Evolutionary conservation across 2,888 invertebrate species (phyloP).

Genomic region (Gymnosoma rotundatum): DNA sequence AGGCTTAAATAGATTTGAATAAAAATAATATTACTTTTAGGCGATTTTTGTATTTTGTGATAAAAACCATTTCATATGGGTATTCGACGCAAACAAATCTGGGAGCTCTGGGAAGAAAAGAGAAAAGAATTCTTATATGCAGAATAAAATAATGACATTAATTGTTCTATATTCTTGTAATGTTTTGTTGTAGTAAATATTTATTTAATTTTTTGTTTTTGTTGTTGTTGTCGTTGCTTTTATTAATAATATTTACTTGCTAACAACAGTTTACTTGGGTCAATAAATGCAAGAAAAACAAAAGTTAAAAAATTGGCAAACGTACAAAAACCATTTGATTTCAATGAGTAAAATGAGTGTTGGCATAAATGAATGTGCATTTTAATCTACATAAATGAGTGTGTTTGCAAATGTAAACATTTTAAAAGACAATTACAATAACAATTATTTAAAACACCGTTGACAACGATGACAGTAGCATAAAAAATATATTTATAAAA

Average conservation of each 20-base stretch:
- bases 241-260: too few species aligned
- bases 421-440: slow-evolving; percentile 29
- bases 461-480: slow-evolving; percentile 17
- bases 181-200: slow-evolving; percentile 2
- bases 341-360: neutral
- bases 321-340: slow-evolving; percentile 27
- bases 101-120: too few species aligned
- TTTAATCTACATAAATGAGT: slow-evolving; percentile 26
- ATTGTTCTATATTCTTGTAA: neutral
- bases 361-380: slow-evolving; percentile 20
- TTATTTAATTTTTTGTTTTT: neutral
- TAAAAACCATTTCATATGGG: too few species aligned
- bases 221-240: neutral
- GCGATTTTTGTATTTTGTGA: too few species aligned
- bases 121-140: neutral
- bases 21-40: too few species aligned
- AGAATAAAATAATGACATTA: neutral
- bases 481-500: neutral
- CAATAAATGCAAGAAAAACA: slow-evolving; percentile 3
- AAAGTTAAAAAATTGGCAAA: slow-evolving; percentile 24
- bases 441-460: neutral
- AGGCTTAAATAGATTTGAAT: too few species aligned
- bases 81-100: too few species aligned
- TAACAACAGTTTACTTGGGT: neutral
- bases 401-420: slow-evolving; percentile 23